phyloP scores from a whole-genome alignment of 2,113 vertebrate species.

The Centropus unirufus region DNA sequence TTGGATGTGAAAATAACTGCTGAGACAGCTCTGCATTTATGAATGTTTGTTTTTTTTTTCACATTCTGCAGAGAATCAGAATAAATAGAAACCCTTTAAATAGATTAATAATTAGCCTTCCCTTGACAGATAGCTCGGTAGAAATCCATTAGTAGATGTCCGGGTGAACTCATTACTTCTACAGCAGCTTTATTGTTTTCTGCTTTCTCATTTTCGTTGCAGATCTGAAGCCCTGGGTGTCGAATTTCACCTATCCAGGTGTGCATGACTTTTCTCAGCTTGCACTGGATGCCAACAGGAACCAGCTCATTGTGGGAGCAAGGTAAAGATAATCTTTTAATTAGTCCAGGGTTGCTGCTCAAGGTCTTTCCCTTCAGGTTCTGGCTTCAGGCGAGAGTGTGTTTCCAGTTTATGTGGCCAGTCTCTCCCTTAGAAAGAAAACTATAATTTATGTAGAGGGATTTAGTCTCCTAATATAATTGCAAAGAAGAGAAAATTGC shows the following conservation, averaged over 20 bases:
- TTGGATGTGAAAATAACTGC: slow-evolving; percentile 10
- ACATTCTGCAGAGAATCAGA: not conserved
- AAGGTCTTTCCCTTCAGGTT: not conserved
- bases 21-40: not conserved
- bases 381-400: not conserved
- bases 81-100: slow-evolving; percentile 46
- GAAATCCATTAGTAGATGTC: slow-evolving; percentile 44
- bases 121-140: not conserved
- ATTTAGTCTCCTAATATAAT: slow-evolving; percentile 38
- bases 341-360: slow-evolving; percentile 7
- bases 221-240: slow-evolving; percentile 94
- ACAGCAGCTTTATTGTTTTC: slow-evolving; percentile 47
- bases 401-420: not conserved
- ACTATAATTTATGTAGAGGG: slow-evolving; percentile 24
- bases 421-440: not conserved
- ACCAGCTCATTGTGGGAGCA: slow-evolving; percentile 97
- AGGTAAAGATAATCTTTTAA: slow-evolving; percentile 83
- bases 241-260: slow-evolving; percentile 88
- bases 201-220: slow-evolving; percentile 53
- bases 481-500: slow-evolving; percentile 58
- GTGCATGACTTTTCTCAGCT: slow-evolving; percentile 95
- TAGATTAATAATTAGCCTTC: slow-evolving; percentile 51
- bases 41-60: not conserved
- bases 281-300: slow-evolving; percentile 92
- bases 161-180: not conserved